phyloP scores from a whole-genome alignment of 2,888 invertebrate species.

The Nemotelus pantherinus region DNA sequence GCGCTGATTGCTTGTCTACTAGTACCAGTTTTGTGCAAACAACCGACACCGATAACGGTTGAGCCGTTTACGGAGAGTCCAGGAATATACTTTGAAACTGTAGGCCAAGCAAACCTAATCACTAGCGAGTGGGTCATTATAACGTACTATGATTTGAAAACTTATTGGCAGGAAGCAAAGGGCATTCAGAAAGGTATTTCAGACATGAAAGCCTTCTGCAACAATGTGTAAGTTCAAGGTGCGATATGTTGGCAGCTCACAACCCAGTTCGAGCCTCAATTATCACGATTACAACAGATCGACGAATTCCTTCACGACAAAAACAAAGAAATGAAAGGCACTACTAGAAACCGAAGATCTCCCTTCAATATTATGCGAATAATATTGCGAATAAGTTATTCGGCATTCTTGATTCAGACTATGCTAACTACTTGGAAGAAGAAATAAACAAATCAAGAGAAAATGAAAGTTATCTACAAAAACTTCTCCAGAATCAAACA shows the following conservation, averaged over 20 bases:
- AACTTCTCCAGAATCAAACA: conserved; percentile 2
- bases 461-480: neutral
- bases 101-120: neutral
- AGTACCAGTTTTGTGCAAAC: too few relatives aligned
- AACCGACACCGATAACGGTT: too few relatives aligned
- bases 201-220: neutral
- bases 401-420: conserved; percentile 1
- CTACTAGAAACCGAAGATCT: neutral
- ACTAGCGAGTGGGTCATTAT: neutral
- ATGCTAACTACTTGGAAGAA: neutral
- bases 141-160: neutral
- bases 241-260: neutral
- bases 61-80: too few relatives aligned
- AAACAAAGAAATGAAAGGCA: too few relatives aligned
- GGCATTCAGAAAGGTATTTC: too few relatives aligned
- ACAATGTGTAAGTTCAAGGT: neutral
- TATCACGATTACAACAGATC: neutral
- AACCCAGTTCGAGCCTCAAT: neutral
- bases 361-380: neutral
- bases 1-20: too few relatives aligned
- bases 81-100: neutral
- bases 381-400: conserved; percentile 12
- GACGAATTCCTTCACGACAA: neutral
- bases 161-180: neutral
- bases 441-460: neutral